Evolutionary conservation across 2,888 invertebrate genomes (phyloP), one percentile per base, ranked within the genome.

Genomic region (Synanthedon andrenaeformis): DNA sequence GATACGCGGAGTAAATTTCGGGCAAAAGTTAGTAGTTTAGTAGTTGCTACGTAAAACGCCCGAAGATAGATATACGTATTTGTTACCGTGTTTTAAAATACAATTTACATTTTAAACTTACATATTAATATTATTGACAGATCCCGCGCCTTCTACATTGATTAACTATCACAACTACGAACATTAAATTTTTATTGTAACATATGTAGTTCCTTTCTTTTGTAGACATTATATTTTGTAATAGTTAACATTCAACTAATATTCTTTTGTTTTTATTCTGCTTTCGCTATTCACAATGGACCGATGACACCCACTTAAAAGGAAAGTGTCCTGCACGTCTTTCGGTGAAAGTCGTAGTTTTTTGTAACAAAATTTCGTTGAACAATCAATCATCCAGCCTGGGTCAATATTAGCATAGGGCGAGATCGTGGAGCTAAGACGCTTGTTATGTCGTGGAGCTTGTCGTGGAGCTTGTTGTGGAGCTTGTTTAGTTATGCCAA

Each of bases 201-300:
- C 45, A 45, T 14, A 45, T 49, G 10, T 23, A 8, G 23, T 49
- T 19, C 17, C 6, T 23, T 23, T n/a, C 56, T 63, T 67, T 62
- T 60, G 64, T 66, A 59, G 66, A 65, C 70, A 69, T 69, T 68
- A 49, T 42, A 42, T 13, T 45, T 35, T 35, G 10, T 35, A 35
- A 35, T 35, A n/a, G n/a, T n/a, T n/a, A 35, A 35, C 35, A 35
- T 10, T 35, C 35, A 45, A 45, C 14, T 54, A 54, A 55, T 61
- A 59, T 62, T 35, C 75, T 74, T 80, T 81, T 80, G 78, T 80
- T 72, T 71, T 72, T 71, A 76, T 75, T 73, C 70, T 68, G 70
- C 78, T 82, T 83, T 84, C 79, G 77, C 77, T 64, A 63, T 69
- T 69, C 62, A 83, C 81, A 84, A 83, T 83, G 69, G 70, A 59